Conservation (phyloP, 2,113 vertebrate genomes). For the Hipposideros armiger region DNA sequence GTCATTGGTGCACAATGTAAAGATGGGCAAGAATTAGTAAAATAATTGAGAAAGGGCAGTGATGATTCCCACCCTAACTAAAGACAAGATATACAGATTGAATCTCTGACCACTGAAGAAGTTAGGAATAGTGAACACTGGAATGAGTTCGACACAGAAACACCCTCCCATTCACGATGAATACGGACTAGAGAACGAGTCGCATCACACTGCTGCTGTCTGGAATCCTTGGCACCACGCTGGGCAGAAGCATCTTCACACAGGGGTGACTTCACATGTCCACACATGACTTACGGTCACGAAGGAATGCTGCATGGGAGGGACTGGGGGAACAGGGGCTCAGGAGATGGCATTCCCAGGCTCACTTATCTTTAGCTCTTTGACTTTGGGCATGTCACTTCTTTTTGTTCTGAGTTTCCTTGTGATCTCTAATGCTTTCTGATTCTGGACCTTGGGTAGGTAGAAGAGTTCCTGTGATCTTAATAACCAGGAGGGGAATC, state of each 20-base stretch:
- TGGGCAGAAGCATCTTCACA: neutral
- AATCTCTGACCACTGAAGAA: neutral
- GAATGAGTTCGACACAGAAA: neutral
- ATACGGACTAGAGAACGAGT: neutral
- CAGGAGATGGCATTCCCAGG: neutral
- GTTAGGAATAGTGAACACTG: neutral
- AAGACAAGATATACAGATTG: neutral
- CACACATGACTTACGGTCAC: neutral
- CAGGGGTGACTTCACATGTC: neutral
- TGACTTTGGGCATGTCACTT: neutral
- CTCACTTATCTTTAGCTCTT: neutral
- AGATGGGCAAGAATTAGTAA: neutral
- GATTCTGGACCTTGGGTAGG: neutral
- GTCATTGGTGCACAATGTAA: neutral
- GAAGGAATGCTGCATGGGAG: neutral
- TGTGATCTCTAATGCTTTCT: neutral
- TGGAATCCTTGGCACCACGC: neutral
- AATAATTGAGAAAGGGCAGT: constrained; percentile 6
- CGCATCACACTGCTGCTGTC: neutral
- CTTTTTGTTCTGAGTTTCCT: neutral
- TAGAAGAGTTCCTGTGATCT: neutral
- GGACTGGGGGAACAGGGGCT: no score
- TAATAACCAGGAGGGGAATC: neutral
- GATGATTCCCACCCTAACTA: neutral
- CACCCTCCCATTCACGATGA: neutral